Evolutionary conservation across 2,113 vertebrate genomes (phyloP).

Genomic region (Polyodon spathula): DNA sequence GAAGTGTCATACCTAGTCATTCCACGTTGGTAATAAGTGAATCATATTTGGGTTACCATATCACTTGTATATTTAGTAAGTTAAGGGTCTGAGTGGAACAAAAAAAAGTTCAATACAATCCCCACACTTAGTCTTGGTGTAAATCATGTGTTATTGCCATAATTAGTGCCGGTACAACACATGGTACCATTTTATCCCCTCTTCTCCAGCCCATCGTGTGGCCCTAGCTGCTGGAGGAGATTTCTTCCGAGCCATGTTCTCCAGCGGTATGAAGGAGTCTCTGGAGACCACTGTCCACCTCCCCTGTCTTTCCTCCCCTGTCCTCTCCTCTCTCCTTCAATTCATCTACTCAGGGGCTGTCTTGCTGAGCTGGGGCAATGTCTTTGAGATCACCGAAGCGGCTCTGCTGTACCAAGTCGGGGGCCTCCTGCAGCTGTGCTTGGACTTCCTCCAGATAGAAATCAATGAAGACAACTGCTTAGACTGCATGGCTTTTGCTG

Average conservation of each 20-base stretch:
- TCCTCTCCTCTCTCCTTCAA: constrained; percentile 52
- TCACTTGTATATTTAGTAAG: too few species aligned
- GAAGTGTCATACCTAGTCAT: too few species aligned
- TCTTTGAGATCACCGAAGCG: constrained; percentile 58
- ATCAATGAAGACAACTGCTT: constrained; percentile 50
- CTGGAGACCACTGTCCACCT: constrained; percentile 35
- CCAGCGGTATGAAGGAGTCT: constrained; percentile 63
- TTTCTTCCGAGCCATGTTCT: constrained; percentile 66
- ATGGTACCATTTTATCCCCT: not conserved
- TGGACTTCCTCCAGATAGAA: constrained; percentile 45
- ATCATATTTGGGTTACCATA: too few species aligned
- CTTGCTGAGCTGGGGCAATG: constrained; percentile 38
- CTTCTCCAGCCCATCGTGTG: constrained; percentile 53
- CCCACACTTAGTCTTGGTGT: too few species aligned
- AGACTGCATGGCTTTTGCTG: constrained; percentile 45
- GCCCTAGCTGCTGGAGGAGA: constrained; percentile 67
- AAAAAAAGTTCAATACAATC: too few species aligned
- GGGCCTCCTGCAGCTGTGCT: constrained; percentile 57
- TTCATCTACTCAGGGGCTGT: constrained; percentile 59
- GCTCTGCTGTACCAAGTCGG: constrained; percentile 62
- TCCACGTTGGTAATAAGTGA: too few species aligned
- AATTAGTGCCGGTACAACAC: not conserved
- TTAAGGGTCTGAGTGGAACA: too few species aligned
- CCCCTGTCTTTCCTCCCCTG: constrained; percentile 30
- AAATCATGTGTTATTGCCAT: too few species aligned